These are phyloP conservation scores for Pseudochirops cupreus DNA, from an alignment of 2,797 vertebrate species.

Conservation along the genomic window DNA sequence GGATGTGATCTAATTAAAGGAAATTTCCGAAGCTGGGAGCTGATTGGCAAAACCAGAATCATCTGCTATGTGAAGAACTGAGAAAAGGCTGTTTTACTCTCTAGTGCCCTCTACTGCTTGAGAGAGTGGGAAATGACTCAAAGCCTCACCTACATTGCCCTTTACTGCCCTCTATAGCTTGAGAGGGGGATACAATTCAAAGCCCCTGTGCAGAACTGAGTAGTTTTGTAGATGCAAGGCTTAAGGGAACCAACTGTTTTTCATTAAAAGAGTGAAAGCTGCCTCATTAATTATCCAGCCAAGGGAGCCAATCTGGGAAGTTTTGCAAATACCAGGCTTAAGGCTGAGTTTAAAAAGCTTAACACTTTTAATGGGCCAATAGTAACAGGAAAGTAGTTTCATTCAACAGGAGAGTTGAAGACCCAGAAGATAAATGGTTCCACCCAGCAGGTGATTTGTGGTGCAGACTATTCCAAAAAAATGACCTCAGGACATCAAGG, in stretches of 20 bases:
- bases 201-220: neutral
- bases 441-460: neutral
- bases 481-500: neutral
- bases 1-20: neutral
- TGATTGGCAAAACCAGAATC: neutral
- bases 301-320: neutral
- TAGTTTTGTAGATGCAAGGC: neutral
- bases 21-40: neutral
- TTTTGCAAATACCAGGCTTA: neutral
- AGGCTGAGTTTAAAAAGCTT: neutral
- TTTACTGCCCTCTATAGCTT: neutral
- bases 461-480: neutral
- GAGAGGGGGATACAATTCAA: neutral
- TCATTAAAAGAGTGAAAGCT: neutral
- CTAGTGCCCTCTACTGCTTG: neutral
- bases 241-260: neutral
- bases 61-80: neutral
- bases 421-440: neutral
- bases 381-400: neutral
- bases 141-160: neutral
- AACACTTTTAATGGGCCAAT: neutral
- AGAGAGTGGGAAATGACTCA: neutral
- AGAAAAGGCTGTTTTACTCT: neutral
- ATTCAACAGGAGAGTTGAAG: neutral
- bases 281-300: neutral